phyloP scores from a whole-genome alignment of 2,888 invertebrate genomes.

The Pelosia muscerda region DNA sequence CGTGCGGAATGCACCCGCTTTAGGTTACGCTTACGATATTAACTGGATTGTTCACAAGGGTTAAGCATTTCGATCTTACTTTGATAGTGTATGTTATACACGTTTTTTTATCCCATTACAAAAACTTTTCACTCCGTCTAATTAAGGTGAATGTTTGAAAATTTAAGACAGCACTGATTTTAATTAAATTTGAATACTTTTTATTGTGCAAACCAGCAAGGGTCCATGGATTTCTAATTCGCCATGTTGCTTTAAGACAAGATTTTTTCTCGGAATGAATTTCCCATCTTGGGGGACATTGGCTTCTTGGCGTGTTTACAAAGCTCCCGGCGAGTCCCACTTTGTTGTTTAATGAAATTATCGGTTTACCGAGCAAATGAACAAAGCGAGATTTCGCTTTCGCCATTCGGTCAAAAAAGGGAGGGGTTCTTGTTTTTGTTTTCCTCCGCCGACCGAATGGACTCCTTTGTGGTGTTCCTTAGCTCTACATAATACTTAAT shows the following conservation, averaged over 20 bases:
- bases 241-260: slow-evolving; percentile 69
- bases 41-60: slow-evolving; percentile 69
- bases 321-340: slow-evolving; percentile 79
- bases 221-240: slow-evolving; percentile 70
- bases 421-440: slow-evolving; percentile 77
- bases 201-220: slow-evolving; percentile 61
- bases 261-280: slow-evolving; percentile 84
- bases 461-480: slow-evolving; percentile 80
- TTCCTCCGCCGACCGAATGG: slow-evolving; percentile 73
- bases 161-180: slow-evolving; percentile 49
- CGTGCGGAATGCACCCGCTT: slow-evolving; percentile 83
- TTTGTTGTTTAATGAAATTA: slow-evolving; percentile 87
- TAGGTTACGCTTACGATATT: slow-evolving; percentile 81
- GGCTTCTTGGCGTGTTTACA: slow-evolving; percentile 86
- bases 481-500: slow-evolving; percentile 78
- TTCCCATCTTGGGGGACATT: slow-evolving; percentile 84
- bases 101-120: slow-evolving; percentile 22
- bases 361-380: slow-evolving; percentile 87
- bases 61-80: slow-evolving; percentile 63
- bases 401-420: slow-evolving; percentile 79
- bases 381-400: slow-evolving; percentile 86
- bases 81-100: slow-evolving; percentile 46
- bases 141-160: slow-evolving; percentile 46
- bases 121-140: slow-evolving; percentile 26
- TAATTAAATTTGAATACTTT: slow-evolving; percentile 54